Conservation (phyloP, 2,888 invertebrate genomes). For the Hydrotaea cyrtoneurina region DNA sequence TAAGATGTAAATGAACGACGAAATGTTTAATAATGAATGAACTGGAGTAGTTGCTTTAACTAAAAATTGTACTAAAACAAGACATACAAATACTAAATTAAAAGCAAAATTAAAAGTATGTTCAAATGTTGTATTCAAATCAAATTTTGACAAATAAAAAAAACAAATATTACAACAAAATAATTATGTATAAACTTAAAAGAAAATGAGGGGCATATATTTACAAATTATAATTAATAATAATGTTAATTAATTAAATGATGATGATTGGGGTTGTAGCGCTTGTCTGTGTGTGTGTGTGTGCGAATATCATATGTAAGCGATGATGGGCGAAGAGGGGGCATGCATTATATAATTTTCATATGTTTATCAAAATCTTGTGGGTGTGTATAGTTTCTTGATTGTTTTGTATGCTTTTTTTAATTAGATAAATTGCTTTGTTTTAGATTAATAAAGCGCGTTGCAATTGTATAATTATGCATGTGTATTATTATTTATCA, state of each 20-base stretch:
- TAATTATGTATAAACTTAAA: conserved; percentile 17
- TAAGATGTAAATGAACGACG: conserved; percentile 54
- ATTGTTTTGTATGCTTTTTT: neutral
- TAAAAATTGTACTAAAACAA: conserved; percentile 61
- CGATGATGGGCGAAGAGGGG: conserved; percentile 8
- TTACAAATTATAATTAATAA: conserved; percentile 54
- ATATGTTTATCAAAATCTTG: conserved; percentile 31
- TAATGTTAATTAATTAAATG: conserved; percentile 36
- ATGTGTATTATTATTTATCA: neutral
- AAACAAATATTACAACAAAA: conserved; percentile 28
- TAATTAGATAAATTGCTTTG: too few species aligned
- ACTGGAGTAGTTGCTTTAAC: conserved; percentile 49
- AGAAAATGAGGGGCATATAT: conserved; percentile 24
- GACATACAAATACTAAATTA: conserved; percentile 30
- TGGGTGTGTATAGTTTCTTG: neutral
- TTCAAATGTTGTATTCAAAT: conserved; percentile 5
- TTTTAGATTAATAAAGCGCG: conserved; percentile 22
- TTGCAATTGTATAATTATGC: conserved; percentile 13
- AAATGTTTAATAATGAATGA: conserved; percentile 23
- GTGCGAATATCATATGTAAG: conserved; percentile 18
- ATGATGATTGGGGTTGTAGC: conserved; percentile 11
- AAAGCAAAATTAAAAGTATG: conserved; percentile 8
- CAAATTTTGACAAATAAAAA: conserved; percentile 49
- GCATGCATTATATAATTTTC: conserved; percentile 34
- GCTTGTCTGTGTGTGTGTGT: neutral